Base-by-base conservation (phyloP, 2,113 vertebrate species). In the Mobula birostris region DNA sequence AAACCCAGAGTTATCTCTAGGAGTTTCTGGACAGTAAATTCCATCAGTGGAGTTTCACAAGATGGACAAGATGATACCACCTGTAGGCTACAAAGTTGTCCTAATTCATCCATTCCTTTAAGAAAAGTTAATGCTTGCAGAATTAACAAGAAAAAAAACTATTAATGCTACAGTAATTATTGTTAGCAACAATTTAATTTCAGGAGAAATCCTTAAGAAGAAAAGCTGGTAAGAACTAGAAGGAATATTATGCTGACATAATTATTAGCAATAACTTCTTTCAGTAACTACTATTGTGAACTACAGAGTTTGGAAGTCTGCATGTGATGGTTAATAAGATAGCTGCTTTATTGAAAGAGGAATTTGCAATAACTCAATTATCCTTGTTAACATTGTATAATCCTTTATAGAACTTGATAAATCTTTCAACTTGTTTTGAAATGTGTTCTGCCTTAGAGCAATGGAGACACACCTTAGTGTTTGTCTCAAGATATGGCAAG, bases 391-490 rank as follows among this genome's bases (percentile, higher is more conserved):
- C n/a, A 24, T 72, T 92, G 61, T 40, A 70, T 92, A 92, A 92
- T 92, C 88, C 32, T 63, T 70, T 40, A 24, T 72, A 63, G 32
- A 93, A 74, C 27, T 72, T 74, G 70, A 74, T 74, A 92, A 92
- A 92, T 92, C 90, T 70, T 63, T 68, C 87, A 91, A 68, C 63
- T 91, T 91, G 87, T 91, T 91, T 68, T 91, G 63, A 91, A 91
- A 91, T 90, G 32, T 92, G 90, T 92, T 72, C 90, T 40, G 66
- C 90, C 36, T 92, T 66, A 92, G 90, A 72, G 17, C 36, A 40
- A 48, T 70, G 40, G 90, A 72, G n/a, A 70, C 88, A 40, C 15
- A 36, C 14, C 80, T 48, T 40, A 36, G 48, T 92, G 14, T 70
- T 61, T 29, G 9, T 48, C 40, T 92, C 90, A 72, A 17, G 19